Evolutionary conservation across 1,140 invertebrate genomes (phyloP).

Genomic region (Drosophila ficusphila): DNA sequence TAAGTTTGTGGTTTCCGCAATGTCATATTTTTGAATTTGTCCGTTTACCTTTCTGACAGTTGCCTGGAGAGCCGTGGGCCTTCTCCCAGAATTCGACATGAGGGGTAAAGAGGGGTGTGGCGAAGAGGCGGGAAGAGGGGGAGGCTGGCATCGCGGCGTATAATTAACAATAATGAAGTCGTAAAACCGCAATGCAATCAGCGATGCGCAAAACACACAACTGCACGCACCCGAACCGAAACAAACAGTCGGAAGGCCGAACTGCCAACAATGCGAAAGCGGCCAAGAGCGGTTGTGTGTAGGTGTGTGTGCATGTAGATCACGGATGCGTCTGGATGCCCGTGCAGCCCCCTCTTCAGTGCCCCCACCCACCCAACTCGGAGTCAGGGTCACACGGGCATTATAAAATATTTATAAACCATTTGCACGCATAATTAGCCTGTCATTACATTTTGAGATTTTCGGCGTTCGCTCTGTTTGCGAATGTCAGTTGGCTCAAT

Average conservation of each 20-base stretch:
- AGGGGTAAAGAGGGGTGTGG: too few relatives aligned
- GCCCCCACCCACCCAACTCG: slow-evolving; percentile 8
- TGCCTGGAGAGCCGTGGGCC: slow-evolving; percentile 24
- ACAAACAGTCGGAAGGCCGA: slow-evolving; percentile 60
- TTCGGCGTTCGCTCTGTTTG: slow-evolving; percentile 34
- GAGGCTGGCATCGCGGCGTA: slow-evolving; percentile 57
- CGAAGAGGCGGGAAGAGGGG: background rate
- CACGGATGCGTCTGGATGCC: slow-evolving; percentile 8
- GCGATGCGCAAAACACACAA: slow-evolving; percentile 78
- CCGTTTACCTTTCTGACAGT: slow-evolving; percentile 48
- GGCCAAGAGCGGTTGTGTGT: background rate
- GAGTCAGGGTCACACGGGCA: slow-evolving; percentile 65
- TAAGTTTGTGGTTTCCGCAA: slow-evolving; percentile 34
- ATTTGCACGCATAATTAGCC: slow-evolving; percentile 82
- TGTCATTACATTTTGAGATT: slow-evolving; percentile 80
- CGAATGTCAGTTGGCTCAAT: slow-evolving; percentile 15
- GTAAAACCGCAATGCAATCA: slow-evolving; percentile 82
- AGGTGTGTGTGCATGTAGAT: background rate
- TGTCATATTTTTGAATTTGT: slow-evolving; percentile 41
- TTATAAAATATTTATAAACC: slow-evolving; percentile 82
- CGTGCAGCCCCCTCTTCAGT: slow-evolving; percentile 4
- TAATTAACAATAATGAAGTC: slow-evolving; percentile 83
- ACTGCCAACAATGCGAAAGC: slow-evolving; percentile 26
- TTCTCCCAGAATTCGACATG: background rate
- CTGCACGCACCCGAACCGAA: slow-evolving; percentile 24